phyloP scores from a whole-genome alignment of 2,888 invertebrate genomes.

The Limulus polyphemus region DNA sequence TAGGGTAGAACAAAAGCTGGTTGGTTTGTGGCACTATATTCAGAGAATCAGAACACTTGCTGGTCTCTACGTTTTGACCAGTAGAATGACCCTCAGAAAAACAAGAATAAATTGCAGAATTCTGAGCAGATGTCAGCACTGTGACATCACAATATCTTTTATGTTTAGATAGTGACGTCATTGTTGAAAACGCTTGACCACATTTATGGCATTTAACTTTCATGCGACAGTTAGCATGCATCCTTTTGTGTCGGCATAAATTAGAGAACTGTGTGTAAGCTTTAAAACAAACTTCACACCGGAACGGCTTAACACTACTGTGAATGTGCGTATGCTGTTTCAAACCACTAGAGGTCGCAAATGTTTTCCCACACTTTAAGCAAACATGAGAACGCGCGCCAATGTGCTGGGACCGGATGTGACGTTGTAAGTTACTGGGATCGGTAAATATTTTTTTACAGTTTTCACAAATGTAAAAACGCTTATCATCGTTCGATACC shows the following conservation, averaged over 20 bases:
- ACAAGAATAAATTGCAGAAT: slow-evolving; percentile 5
- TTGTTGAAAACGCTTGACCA: slow-evolving; percentile 79
- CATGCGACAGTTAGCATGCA: slow-evolving; percentile 92
- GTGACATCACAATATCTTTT: slow-evolving; percentile 75
- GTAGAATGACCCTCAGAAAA: neutral
- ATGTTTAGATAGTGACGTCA: slow-evolving; percentile 84
- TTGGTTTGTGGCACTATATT: slow-evolving; percentile 31
- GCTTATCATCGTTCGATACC: slow-evolving; percentile 54
- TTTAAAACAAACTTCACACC: slow-evolving; percentile 76
- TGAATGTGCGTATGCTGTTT: slow-evolving; percentile 99
- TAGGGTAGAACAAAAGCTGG: slow-evolving; percentile 55
- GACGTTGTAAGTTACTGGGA: slow-evolving; percentile 89
- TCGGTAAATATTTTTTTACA: slow-evolving; percentile 76
- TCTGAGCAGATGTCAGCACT: neutral
- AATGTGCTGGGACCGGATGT: slow-evolving; percentile 88
- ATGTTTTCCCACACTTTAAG: slow-evolving; percentile 96
- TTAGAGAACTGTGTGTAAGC: slow-evolving; percentile 99
- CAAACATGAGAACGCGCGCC: slow-evolving; percentile 95
- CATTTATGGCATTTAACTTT: slow-evolving; percentile 91
- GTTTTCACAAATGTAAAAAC: slow-evolving; percentile 85
- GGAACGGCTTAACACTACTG: slow-evolving; percentile 93
- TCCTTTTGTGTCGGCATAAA: slow-evolving; percentile 96
- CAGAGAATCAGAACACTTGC: neutral
- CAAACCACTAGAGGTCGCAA: slow-evolving; percentile 90
- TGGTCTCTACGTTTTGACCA: neutral